phyloP scores from a whole-genome alignment of 2,797 vertebrate species.

The Staurois parvus region DNA sequence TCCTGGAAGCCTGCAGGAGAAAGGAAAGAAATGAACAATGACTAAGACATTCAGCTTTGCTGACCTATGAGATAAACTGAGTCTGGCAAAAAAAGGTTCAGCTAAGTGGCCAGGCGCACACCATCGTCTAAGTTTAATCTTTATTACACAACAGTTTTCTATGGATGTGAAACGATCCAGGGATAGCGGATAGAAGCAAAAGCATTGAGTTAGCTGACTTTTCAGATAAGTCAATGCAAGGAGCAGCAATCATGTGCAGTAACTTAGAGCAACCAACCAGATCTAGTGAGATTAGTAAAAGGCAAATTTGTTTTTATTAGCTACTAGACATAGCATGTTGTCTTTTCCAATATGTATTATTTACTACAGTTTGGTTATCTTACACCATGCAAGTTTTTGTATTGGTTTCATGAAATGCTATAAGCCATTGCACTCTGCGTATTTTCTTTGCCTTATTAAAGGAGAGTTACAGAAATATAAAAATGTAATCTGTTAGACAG shows the following conservation, averaged over 20 bases:
- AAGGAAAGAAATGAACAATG: slow-evolving; percentile 74
- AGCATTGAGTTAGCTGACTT: not conserved
- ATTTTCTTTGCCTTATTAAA: too few relatives aligned
- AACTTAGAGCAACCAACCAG: not conserved
- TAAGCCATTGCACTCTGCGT: too few relatives aligned
- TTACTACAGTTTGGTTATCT: too few relatives aligned
- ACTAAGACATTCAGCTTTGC: slow-evolving; percentile 61
- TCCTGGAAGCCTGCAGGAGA: slow-evolving; percentile 67
- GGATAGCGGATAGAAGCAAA: not conserved
- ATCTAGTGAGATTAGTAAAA: not conserved
- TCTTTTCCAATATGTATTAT: too few relatives aligned
- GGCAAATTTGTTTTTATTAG: not conserved
- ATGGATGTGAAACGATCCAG: slow-evolving; percentile 15
- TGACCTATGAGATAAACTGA: slow-evolving; percentile 56
- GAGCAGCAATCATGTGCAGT: not conserved
- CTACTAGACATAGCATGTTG: not conserved
- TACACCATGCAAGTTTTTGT: too few relatives aligned
- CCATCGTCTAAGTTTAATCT: slow-evolving; percentile 37
- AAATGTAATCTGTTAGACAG: too few relatives aligned
- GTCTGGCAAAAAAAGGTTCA: slow-evolving; percentile 8
- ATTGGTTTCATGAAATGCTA: too few relatives aligned
- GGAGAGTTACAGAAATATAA: too few relatives aligned
- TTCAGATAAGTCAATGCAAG: not conserved
- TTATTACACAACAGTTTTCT: slow-evolving; percentile 47
- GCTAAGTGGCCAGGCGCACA: slow-evolving; percentile 37